phyloP scores from a whole-genome alignment of 2,888 invertebrate genomes.

The Aphidius colemani region DNA sequence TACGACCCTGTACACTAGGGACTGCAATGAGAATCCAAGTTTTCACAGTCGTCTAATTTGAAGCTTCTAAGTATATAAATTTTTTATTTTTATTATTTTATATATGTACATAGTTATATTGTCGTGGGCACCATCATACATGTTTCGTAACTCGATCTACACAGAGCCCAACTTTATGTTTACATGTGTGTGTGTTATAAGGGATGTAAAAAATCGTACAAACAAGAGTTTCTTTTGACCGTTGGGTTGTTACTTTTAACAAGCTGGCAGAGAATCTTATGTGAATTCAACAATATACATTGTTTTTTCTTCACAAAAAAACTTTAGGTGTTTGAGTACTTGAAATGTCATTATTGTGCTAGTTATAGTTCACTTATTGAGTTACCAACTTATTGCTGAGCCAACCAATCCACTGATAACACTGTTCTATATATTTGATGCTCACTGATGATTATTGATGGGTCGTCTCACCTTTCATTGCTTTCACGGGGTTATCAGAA shows the following conservation, averaged over 20 bases:
- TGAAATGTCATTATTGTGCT: too few relatives aligned
- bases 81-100: background rate
- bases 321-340: too few relatives aligned
- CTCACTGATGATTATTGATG: background rate
- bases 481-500: conserved; percentile 43
- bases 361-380: too few relatives aligned
- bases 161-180: background rate
- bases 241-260: conserved; percentile 28
- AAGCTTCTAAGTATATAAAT: conserved; percentile 2
- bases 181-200: background rate
- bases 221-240: conserved; percentile 11
- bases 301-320: too few relatives aligned
- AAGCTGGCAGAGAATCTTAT: conserved; percentile 11
- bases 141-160: too few relatives aligned
- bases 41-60: conserved; percentile 38
- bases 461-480: conserved; percentile 49
- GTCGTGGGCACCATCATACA: too few relatives aligned
- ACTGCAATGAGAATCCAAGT: conserved; percentile 37
- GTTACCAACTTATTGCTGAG: too few relatives aligned
- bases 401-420: too few relatives aligned
- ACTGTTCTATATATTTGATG: too few relatives aligned
- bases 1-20: conserved; percentile 23
- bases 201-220: conserved; percentile 26
- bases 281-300: too few relatives aligned
- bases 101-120: background rate